Evolutionary conservation across 2,797 vertebrate genomes (phyloP).

Genomic region (Hippocampus kuda): DNA sequence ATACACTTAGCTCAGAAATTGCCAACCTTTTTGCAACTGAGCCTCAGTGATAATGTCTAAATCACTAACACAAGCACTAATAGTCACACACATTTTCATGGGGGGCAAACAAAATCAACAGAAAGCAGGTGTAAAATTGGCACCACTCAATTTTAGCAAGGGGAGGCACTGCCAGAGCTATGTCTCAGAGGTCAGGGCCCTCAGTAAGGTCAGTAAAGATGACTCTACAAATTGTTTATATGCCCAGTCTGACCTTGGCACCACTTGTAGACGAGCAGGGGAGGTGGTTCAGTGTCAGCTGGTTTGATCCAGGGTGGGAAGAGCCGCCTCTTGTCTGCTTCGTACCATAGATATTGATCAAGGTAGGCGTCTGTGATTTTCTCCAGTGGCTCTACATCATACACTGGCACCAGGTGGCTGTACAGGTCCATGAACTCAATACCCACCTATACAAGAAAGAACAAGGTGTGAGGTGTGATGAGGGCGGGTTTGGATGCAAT

Average conservation of each 20-base stretch:
- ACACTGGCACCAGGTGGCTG: constrained; percentile 95
- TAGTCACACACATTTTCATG: no score
- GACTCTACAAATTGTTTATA: neutral
- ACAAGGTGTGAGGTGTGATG: constrained; percentile 8
- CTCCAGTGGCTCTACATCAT: constrained; percentile 96
- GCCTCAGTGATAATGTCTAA: no score
- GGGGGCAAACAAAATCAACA: no score
- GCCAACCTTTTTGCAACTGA: no score
- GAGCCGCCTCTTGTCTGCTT: constrained; percentile 92
- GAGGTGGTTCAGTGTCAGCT: constrained; percentile 95
- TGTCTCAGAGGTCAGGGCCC: no score
- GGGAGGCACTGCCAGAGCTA: no score
- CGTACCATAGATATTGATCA: constrained; percentile 98
- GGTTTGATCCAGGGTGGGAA: constrained; percentile 99
- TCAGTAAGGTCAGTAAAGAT: neutral
- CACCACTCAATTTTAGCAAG: no score
- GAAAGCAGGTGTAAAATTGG: no score
- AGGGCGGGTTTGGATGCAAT: neutral
- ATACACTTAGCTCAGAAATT: no score
- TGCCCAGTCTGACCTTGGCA: constrained; percentile 79
- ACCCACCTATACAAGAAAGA: constrained; percentile 73
- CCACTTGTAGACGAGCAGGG: constrained; percentile 97
- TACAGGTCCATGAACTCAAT: constrained; percentile 99
- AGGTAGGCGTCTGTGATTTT: constrained; percentile 98
- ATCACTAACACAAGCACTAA: no score